Percentiles rank a stretch among this genome's conserved stretches.
Conservation (phyloP, 2,113 vertebrate species). For the Chloropsis hardwickii region DNA sequence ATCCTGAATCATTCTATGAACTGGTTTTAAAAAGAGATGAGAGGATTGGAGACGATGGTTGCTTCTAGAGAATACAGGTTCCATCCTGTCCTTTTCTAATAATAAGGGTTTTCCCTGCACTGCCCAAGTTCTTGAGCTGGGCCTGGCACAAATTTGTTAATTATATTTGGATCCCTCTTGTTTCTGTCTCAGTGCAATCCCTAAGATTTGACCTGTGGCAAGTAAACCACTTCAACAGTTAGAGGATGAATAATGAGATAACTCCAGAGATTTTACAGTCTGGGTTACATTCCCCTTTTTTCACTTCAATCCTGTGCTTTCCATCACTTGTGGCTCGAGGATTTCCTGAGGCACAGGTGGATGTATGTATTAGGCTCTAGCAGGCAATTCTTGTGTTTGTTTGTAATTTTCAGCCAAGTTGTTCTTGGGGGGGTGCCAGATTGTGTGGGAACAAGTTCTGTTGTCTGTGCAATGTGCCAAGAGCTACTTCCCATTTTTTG, state of each 20-base stretch:
- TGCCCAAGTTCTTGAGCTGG: background rate
- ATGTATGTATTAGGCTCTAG: rapidly evolving
- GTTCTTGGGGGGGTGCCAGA: background rate
- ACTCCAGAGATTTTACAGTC: background rate
- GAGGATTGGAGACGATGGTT: background rate
- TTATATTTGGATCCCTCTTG: background rate
- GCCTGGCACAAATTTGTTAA: background rate
- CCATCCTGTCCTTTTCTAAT: background rate
- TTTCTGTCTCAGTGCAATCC: background rate
- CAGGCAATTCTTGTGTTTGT: background rate
- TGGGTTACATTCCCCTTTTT: background rate
- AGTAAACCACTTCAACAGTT: background rate
- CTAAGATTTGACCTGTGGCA: background rate
- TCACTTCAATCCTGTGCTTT: background rate
- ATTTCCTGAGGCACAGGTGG: background rate
- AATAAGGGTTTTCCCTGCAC: background rate
- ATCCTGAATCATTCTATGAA: background rate
- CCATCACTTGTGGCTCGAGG: background rate
- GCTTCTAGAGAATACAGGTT: background rate
- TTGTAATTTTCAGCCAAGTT: background rate
- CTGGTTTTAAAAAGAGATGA: background rate
- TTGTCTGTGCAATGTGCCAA: background rate
- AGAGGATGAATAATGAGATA: background rate
- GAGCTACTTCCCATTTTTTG: background rate
- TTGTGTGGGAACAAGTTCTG: background rate